Base-by-base conservation (phyloP, 2,888 invertebrate species). In the Ceriagrion tenellum region DNA sequence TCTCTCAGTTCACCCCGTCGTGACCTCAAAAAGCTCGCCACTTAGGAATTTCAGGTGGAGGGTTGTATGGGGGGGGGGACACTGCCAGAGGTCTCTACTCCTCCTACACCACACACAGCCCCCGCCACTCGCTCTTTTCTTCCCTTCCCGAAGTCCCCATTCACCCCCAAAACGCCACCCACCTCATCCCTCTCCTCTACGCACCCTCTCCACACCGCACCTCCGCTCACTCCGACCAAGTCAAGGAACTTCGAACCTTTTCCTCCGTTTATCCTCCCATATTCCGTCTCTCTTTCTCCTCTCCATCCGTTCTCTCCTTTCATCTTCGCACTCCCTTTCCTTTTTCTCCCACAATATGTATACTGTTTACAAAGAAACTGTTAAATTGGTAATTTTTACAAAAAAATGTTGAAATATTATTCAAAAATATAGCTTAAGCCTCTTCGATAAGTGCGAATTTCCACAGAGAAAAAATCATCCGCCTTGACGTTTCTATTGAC, bases 1-100 rank as follows among this genome's bases (percentile, higher is more conserved):
- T 88, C 26, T 47, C 88, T 10, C 55, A 35, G 30, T 47, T 18
- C 59, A 59, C 59, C 91, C n/a, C 74, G 13, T n/a, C 13, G 23
- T 63, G 26, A 56, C 26, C 93, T 93, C 69, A 69, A 93, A 93
- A 93, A 93, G 93, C 93, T 55, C n/a, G 63, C 93, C 93, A 93
- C 93, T 93, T 93, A 93, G 69, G 93, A 93, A 93, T 93, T 93
- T 93, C 40, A 8, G 59, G 69, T 23, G 40, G 18, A 1, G 63
- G 23, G 88, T 13, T 40, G 10, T n/a, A n/a, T n/a, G 26, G 8
- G 69, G n/a, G 89, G 89, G 59, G 59, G 16, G 59, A 59, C 13
- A 20, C 59, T 12, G 20, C 12, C 59, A 47, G 47, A 47, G 47
- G 47, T 20, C 56, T 56, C 56, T 56, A 56, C 56, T 55, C 89